Conservation (phyloP, 1,140 invertebrate genomes). For the Ectropis grisescens region DNA sequence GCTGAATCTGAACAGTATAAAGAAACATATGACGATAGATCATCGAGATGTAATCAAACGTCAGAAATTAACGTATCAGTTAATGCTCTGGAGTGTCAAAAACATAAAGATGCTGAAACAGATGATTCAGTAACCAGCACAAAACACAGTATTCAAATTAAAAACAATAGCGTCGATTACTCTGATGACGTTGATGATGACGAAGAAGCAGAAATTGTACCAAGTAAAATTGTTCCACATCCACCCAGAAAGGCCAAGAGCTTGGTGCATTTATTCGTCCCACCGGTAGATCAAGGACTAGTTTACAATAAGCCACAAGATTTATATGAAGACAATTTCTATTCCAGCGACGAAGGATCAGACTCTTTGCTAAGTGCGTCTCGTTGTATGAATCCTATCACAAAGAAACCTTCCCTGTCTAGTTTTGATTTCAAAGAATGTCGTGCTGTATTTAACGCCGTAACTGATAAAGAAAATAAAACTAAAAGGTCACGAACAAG, state of each 20-base stretch:
- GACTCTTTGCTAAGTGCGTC: constrained; percentile 79
- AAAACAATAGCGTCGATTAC: constrained; percentile 32
- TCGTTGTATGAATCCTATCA: constrained; percentile 59
- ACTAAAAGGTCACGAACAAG: constrained; percentile 37
- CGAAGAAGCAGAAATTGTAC: constrained; percentile 73
- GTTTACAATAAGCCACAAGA: constrained; percentile 70
- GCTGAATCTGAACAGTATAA: constrained; percentile 81
- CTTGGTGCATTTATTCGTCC: constrained; percentile 69
- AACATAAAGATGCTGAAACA: constrained; percentile 48
- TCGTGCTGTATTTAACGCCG: constrained; percentile 68
- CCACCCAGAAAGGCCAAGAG: constrained; percentile 74
- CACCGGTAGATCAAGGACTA: constrained; percentile 58
- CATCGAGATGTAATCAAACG: constrained; percentile 46
- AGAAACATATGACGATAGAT: constrained; percentile 56
- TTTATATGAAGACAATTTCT: constrained; percentile 75
- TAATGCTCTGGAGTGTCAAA: constrained; percentile 33
- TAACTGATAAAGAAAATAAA: constrained; percentile 57
- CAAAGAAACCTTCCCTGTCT: constrained; percentile 35
- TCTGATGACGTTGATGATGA: constrained; percentile 34
- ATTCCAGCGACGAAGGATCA: constrained; percentile 76
- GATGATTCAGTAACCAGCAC: constrained; percentile 66
- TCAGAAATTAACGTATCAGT: constrained; percentile 50
- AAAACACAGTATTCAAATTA: constrained; percentile 64
- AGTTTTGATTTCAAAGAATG: constrained; percentile 60
- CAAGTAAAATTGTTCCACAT: constrained; percentile 74